These are phyloP conservation scores for Aphidoletes aphidimyza DNA, from an alignment of 2,888 invertebrate species.

Conservation along the genomic window DNA sequence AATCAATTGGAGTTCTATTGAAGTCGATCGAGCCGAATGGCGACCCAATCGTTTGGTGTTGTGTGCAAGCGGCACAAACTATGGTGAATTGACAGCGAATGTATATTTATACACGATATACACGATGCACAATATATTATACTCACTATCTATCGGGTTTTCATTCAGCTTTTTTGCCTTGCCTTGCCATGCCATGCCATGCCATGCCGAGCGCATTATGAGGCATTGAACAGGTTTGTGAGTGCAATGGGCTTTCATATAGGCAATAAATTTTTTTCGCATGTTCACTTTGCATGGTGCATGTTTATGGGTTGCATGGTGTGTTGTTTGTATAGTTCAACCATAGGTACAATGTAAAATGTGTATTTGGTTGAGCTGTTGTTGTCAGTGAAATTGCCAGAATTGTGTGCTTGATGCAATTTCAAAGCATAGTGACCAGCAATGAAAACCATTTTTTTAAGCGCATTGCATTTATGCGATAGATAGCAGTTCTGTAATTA, in stretches of 20 bases:
- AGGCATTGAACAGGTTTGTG: slow-evolving; percentile 33
- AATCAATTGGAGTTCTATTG: slow-evolving; percentile 1
- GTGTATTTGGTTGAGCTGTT: not conserved
- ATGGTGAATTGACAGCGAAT: too few relatives aligned
- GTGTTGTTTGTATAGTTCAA: slow-evolving; percentile 9
- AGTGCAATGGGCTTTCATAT: slow-evolving; percentile 40
- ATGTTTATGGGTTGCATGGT: slow-evolving; percentile 29
- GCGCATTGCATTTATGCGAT: not conserved
- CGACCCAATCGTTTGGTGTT: too few relatives aligned
- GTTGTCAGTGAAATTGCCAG: not conserved
- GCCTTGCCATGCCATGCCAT: not conserved
- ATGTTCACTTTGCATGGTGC: slow-evolving; percentile 32
- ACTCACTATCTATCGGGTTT: slow-evolving; percentile 34
- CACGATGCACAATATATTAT: too few relatives aligned
- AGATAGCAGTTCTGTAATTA: slow-evolving; percentile 23
- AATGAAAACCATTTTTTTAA: not conserved
- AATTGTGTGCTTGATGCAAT: not conserved
- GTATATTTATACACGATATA: too few relatives aligned
- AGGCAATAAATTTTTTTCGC: slow-evolving; percentile 17
- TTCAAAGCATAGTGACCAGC: not conserved
- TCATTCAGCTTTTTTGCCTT: not conserved
- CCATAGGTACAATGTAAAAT: not conserved
- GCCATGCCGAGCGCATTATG: not conserved
- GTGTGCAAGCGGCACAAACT: too few relatives aligned
- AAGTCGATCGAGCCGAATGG: not conserved